Percentiles rank a stretch among this genome's conserved stretches.
These are phyloP conservation scores for Rhinoptilus africanus DNA, from an alignment of 2,113 vertebrate species.

Conservation along the genomic window DNA sequence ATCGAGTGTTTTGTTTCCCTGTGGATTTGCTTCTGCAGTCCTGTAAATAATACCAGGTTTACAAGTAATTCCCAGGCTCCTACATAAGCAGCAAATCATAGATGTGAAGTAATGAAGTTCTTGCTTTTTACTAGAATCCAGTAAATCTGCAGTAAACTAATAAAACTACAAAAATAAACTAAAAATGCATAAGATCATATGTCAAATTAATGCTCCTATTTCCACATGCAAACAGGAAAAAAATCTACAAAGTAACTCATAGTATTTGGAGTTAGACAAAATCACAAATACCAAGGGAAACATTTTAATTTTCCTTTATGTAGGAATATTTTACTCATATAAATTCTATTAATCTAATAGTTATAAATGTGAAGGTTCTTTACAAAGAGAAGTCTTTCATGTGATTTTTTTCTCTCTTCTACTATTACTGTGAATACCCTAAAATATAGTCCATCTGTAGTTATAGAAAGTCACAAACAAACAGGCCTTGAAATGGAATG, in stretches of 20 bases:
- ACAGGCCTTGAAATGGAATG: neutral
- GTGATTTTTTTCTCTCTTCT: neutral
- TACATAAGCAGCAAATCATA: neutral
- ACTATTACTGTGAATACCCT: neutral
- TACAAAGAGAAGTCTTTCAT: conserved; percentile 18
- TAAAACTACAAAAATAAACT: neutral
- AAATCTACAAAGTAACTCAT: conserved; percentile 48
- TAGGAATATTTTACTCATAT: conserved; percentile 13
- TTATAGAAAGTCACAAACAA: neutral
- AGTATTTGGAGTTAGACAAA: conserved; percentile 38
- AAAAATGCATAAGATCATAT: neutral
- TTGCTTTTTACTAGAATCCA: conserved; percentile 6
- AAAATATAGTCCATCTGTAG: neutral
- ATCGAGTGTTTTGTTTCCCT: neutral
- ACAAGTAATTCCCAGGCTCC: neutral
- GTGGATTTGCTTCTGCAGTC: neutral
- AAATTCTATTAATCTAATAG: conserved; percentile 22
- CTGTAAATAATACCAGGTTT: neutral
- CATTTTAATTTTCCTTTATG: conserved; percentile 45
- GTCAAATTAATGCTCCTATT: conserved; percentile 54
- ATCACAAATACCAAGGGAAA: conserved; percentile 50
- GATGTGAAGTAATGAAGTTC: neutral
- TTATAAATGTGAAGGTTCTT: conserved; percentile 5
- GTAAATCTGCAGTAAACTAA: neutral
- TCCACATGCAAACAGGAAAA: neutral